Percentiles rank a stretch among this genome's conserved stretches.
Conservation (phyloP, 2,888 invertebrate species). For the Diarsia brunnea region DNA sequence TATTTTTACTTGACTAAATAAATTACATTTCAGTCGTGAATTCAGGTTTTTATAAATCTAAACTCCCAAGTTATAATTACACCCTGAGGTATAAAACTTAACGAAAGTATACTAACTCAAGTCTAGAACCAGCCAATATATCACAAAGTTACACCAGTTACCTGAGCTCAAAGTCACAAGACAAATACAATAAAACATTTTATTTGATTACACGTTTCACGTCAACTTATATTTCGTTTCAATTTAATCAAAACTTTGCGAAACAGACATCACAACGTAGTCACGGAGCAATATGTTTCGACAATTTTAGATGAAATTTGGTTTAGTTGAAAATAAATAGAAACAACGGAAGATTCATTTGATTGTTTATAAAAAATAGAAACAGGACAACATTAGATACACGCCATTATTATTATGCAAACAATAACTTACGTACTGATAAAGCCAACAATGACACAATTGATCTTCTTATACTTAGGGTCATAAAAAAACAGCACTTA, state of each 20-base stretch:
- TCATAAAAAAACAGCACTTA: background rate
- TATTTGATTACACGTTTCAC: slow-evolving; percentile 41
- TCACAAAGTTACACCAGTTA: slow-evolving; percentile 22
- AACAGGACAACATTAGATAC: background rate
- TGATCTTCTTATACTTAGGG: no score
- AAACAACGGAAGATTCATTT: background rate
- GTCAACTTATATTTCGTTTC: slow-evolving; percentile 38
- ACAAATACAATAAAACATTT: slow-evolving; percentile 54
- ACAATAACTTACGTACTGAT: background rate
- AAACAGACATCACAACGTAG: slow-evolving; percentile 26
- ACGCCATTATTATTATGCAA: background rate
- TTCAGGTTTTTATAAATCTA: slow-evolving; percentile 9
- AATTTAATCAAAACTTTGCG: slow-evolving; percentile 60
- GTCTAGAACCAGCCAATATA: slow-evolving; percentile 22
- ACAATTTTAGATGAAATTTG: slow-evolving; percentile 5
- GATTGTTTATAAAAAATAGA: background rate
- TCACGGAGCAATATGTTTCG: slow-evolving; percentile 18
- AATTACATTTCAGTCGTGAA: background rate
- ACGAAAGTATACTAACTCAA: slow-evolving; percentile 23
- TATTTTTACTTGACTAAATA: slow-evolving; percentile 9
- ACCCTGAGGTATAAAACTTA: slow-evolving; percentile 13
- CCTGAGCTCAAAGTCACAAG: slow-evolving; percentile 41
- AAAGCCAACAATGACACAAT: background rate
- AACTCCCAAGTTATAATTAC: slow-evolving; percentile 28
- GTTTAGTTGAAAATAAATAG: background rate